phyloP scores from a whole-genome alignment of 92 coral and sea anemone genomes.

The Porites rus region DNA sequence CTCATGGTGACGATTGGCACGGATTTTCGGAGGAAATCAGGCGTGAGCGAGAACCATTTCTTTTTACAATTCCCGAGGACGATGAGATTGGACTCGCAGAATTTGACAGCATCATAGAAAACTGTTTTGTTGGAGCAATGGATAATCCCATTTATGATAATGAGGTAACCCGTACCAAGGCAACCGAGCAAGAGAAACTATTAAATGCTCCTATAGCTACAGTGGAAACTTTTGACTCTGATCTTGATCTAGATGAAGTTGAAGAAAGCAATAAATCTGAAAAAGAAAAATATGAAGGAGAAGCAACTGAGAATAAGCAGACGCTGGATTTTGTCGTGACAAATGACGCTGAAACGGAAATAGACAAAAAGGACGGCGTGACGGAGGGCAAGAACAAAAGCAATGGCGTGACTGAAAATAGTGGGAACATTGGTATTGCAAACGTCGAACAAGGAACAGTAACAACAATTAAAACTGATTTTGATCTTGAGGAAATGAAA shows the following conservation, averaged over 20 bases:
- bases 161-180: background rate
- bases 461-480: too few relatives aligned
- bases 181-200: background rate
- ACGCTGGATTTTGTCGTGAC: too few relatives aligned
- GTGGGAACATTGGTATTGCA: background rate
- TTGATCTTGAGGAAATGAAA: too few relatives aligned
- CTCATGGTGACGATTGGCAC: slow-evolving; percentile 35
- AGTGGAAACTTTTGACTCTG: slow-evolving; percentile 36
- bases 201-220: slow-evolving; percentile 48
- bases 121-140: background rate
- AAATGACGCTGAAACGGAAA: too few relatives aligned
- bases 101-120: background rate
- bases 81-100: slow-evolving; percentile 35
- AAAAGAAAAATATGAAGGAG: background rate
- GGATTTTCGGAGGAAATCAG: slow-evolving; percentile 36
- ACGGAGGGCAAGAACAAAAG: too few relatives aligned
- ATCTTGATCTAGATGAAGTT: slow-evolving; percentile 32
- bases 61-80: slow-evolving; percentile 51
- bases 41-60: slow-evolving; percentile 22
- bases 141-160: slow-evolving; percentile 1
- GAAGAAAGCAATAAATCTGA: slow-evolving; percentile 17
- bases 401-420: slow-evolving; percentile 7
- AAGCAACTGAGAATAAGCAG: background rate
- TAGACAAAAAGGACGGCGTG: too few relatives aligned
- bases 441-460: background rate